Evolutionary conservation across 2,113 vertebrate species (phyloP), one percentile per base, ranked within the genome.

Genomic region (Orthochromis indermauri): DNA sequence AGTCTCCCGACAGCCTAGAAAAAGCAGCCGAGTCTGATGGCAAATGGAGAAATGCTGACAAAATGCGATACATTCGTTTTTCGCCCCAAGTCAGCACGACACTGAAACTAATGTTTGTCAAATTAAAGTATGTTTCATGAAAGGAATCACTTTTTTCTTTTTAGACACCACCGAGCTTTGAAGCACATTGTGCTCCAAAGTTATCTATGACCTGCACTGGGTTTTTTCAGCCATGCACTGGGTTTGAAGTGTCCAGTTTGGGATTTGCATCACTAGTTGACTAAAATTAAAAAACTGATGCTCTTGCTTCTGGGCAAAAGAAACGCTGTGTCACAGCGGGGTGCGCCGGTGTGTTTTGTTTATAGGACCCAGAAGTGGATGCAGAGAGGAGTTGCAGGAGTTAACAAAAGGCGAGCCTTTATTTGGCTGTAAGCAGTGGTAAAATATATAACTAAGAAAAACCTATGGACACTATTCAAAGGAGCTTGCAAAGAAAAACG

Each of bases 281-380:
- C 35, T 68, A 68, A 13, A 68, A 8, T 40, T 24, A 9, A 63
- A 61, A 61, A 68, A 3, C 19, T 68, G 63, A 68, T 40, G 35
- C n/a, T 40, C n/a, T 0, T 40, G n/a, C 12, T 26, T 42, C 33
- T 45, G 66, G 66, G 12, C 8, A 71, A 24, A 24, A 71, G 66
- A 71, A 16, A 42, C 6, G 10, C 59, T 61, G 55, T 59, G 26
- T 31, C 55, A 59, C 14, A 31, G 26, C 14, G 0, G 55, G 13
- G 24, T 26, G 53, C 0, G 1, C 11, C 2, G 0, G 11, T 57
- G 3, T 31, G 2, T 10, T 59, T 59, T 10, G 14, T 59, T 59
- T 59, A 31, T 1, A 4, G 55, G 26, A 17, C 5, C 57, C 57
- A 59, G 57, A 59, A 59, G 14, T 0, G 0, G 14, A 31, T 16